Percentiles rank a stretch among this genome's conserved stretches.
phyloP scores from a whole-genome alignment of 2,113 vertebrate genomes.

The Periophthalmus modestus region DNA sequence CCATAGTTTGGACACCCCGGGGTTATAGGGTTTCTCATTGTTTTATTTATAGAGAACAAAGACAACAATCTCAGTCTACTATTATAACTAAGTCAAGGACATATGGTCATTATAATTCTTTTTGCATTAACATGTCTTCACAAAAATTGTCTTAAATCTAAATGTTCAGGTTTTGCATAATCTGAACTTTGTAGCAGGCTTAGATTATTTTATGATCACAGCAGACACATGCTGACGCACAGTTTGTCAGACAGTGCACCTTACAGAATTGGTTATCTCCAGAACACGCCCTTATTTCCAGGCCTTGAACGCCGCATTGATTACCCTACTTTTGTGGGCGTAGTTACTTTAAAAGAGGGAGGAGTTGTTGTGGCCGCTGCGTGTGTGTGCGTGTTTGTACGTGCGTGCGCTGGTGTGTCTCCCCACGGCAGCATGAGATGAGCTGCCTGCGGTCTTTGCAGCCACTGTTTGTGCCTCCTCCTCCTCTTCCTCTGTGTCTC shows the following conservation, averaged over 20 bases:
- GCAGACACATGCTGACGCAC: too few species aligned
- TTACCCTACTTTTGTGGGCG: slow-evolving; percentile 53
- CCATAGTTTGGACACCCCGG: too few species aligned
- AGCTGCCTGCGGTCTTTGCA: slow-evolving; percentile 60
- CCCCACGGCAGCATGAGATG: slow-evolving; percentile 59
- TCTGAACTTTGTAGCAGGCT: neutral
- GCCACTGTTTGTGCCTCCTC: slow-evolving; percentile 49
- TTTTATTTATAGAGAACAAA: too few species aligned
- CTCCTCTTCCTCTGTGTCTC: slow-evolving; percentile 22
- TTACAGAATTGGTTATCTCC: slow-evolving; percentile 12
- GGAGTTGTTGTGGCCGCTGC: slow-evolving; percentile 46
- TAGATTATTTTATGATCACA: neutral
- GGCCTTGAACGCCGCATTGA: slow-evolving; percentile 61
- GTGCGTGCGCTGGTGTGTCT: slow-evolving; percentile 19
- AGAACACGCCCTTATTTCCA: slow-evolving; percentile 46
- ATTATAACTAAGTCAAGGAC: neutral
- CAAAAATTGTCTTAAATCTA: neutral
- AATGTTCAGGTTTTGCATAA: neutral
- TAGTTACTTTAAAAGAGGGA: slow-evolving; percentile 46
- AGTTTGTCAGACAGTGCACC: neutral
- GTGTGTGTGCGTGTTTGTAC: slow-evolving; percentile 9
- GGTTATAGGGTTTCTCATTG: too few species aligned
- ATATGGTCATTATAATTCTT: neutral
- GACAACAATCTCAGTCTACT: too few species aligned
- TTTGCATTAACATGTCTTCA: neutral